Conservation (phyloP, 2,888 invertebrate genomes). For the Pristionchus arcanus region DNA sequence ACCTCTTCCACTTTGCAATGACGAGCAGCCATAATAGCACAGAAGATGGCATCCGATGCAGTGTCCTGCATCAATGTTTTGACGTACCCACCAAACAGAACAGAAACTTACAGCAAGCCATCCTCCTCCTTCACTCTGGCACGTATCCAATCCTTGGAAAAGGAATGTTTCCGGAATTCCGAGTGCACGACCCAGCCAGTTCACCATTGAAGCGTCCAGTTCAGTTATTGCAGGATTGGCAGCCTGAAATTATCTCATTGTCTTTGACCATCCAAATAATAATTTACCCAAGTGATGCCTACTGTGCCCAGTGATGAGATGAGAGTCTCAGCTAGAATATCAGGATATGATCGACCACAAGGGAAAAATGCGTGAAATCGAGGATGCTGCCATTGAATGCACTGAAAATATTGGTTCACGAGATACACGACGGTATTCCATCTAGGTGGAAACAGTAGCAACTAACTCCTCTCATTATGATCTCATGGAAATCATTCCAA, state of each 20-base stretch:
- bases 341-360: slow-evolving; percentile 95
- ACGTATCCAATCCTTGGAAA: slow-evolving; percentile 32
- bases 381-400: slow-evolving; percentile 96
- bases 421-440: background rate
- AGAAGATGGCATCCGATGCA: slow-evolving; percentile 93
- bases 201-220: slow-evolving; percentile 58
- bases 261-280: background rate
- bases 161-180: slow-evolving; percentile 57
- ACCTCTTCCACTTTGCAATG: slow-evolving; percentile 88
- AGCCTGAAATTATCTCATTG: background rate
- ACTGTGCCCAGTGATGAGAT: slow-evolving; percentile 95
- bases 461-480: slow-evolving; percentile 91
- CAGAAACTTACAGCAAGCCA: slow-evolving; percentile 50
- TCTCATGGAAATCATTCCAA: slow-evolving; percentile 88
- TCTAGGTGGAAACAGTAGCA: background rate
- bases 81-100: background rate
- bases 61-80: slow-evolving; percentile 82
- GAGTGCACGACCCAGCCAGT: slow-evolving; percentile 59
- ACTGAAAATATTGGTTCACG: background rate
- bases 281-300: slow-evolving; percentile 92
- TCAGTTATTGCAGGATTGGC: slow-evolving; percentile 59
- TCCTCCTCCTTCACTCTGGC: slow-evolving; percentile 58
- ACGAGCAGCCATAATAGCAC: slow-evolving; percentile 92
- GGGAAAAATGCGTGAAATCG: slow-evolving; percentile 98
- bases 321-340: slow-evolving; percentile 96